phyloP scores from a whole-genome alignment of 1,140 invertebrate species.

The Scaptomyza montana region DNA sequence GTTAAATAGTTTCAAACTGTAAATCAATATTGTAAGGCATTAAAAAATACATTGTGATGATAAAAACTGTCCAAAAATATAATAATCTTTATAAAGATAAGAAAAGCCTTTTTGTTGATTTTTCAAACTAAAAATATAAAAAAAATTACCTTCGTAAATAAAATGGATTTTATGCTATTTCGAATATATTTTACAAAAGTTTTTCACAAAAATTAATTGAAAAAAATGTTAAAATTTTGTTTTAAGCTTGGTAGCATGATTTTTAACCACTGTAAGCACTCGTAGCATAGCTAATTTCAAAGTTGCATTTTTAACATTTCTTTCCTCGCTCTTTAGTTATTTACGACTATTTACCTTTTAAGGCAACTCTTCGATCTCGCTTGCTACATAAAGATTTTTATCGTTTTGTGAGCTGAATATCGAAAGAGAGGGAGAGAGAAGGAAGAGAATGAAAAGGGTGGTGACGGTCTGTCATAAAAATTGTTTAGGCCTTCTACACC shows the following conservation, averaged over 20 bases:
- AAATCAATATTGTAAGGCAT: too few relatives aligned
- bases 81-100: too few relatives aligned
- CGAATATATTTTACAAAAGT: background rate
- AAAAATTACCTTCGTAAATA: too few relatives aligned
- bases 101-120: too few relatives aligned
- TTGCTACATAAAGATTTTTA: conserved; percentile 69
- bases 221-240: background rate
- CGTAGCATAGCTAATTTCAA: conserved; percentile 51
- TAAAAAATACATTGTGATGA: too few relatives aligned
- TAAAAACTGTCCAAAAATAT: too few relatives aligned
- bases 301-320: conserved; percentile 37
- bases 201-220: background rate
- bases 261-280: background rate
- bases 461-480: conserved; percentile 68
- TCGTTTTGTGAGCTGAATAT: conserved; percentile 15
- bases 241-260: background rate
- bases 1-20: background rate
- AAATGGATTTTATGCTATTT: too few relatives aligned
- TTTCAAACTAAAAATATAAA: too few relatives aligned
- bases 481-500: conserved; percentile 35
- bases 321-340: conserved; percentile 28
- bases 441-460: conserved; percentile 4
- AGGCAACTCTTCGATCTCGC: conserved; percentile 19
- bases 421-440: background rate
- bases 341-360: conserved; percentile 17